Percentiles rank a stretch among this genome's conserved stretches.
Evolutionary conservation across 1,140 invertebrate species (phyloP).

Genomic region (Brachionus paranguensis): DNA sequence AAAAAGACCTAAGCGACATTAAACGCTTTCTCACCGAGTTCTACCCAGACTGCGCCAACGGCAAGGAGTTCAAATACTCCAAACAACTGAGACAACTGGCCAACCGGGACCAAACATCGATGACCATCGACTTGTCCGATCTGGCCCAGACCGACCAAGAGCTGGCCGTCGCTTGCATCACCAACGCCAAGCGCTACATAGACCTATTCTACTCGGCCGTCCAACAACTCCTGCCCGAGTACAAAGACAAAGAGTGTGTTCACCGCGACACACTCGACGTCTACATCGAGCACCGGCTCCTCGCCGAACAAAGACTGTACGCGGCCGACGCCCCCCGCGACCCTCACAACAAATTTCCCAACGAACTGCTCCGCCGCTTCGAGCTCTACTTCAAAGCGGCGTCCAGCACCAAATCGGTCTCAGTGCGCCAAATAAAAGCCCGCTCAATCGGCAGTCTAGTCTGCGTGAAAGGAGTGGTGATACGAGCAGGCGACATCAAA

Average conservation of each 20-base stretch:
- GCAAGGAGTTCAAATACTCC: conserved; percentile 22
- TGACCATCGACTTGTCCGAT: conserved; percentile 84
- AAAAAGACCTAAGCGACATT: background rate
- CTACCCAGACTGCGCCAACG: background rate
- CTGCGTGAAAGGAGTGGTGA: conserved; percentile 88
- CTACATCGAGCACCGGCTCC: conserved; percentile 89
- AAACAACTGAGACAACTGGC: conserved; percentile 57
- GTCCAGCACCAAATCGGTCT: conserved; percentile 64
- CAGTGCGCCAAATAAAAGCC: conserved; percentile 87
- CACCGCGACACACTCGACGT: conserved; percentile 87
- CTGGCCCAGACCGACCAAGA: conserved; percentile 74
- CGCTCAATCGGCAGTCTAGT: conserved; percentile 84
- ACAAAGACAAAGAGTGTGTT: background rate
- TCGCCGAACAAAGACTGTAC: conserved; percentile 67
- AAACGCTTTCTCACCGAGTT: conserved; percentile 19
- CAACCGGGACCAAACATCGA: conserved; percentile 76
- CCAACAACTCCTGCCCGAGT: conserved; percentile 52
- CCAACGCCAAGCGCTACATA: conserved; percentile 77
- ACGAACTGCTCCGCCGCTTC: conserved; percentile 88
- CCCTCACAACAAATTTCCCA: conserved; percentile 73
- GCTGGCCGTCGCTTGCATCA: conserved; percentile 68
- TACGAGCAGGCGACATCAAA: conserved; percentile 90
- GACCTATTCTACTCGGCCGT: conserved; percentile 75
- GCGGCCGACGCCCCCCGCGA: conserved; percentile 59
- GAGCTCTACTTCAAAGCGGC: conserved; percentile 85